Conservation (phyloP, 92 coral and sea anemone species). For the Micromussa lordhowensis region DNA sequence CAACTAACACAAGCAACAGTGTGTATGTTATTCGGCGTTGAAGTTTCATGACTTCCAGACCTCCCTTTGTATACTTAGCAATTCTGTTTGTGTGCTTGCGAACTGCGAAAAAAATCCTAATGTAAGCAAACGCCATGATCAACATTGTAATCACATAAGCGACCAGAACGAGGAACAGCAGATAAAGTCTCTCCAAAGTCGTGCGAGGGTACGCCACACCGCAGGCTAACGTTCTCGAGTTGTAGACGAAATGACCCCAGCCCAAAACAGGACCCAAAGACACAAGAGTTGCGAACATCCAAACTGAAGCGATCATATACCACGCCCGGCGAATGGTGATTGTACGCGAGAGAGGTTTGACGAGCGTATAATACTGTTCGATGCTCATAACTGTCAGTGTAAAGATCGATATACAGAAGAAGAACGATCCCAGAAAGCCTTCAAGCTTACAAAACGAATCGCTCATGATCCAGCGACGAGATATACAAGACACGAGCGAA, state of each 20-base stretch:
- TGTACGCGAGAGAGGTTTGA: conserved; percentile 82
- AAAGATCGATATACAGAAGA: conserved; percentile 86
- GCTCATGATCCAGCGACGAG: conserved; percentile 86
- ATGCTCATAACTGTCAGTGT: conserved; percentile 90
- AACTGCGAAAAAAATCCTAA: conserved; percentile 81
- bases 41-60: conserved; percentile 78
- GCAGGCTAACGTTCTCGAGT: conserved; percentile 85
- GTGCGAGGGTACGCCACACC: conserved; percentile 80
- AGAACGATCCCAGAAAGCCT: conserved; percentile 87
- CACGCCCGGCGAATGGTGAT: conserved; percentile 85
- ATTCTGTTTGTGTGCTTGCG: conserved; percentile 77
- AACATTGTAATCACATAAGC: conserved; percentile 80
- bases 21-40: conserved; percentile 88
- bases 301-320: conserved; percentile 69
- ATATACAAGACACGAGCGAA: conserved; percentile 75
- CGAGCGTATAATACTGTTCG: conserved; percentile 86
- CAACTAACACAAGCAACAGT: conserved; percentile 74
- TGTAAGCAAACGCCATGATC: conserved; percentile 82
- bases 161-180: conserved; percentile 67
- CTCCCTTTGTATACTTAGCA: conserved; percentile 76
- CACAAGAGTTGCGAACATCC: conserved; percentile 69
- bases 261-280: conserved; percentile 82
- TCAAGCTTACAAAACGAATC: conserved; percentile 79
- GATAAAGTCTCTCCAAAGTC: conserved; percentile 74
- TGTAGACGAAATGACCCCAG: conserved; percentile 87